A percentile compares a stretch with the other conserved stretches of the same genome.
phyloP scores from a whole-genome alignment of 1,140 invertebrate genomes.

The Leucophenga varia region DNA sequence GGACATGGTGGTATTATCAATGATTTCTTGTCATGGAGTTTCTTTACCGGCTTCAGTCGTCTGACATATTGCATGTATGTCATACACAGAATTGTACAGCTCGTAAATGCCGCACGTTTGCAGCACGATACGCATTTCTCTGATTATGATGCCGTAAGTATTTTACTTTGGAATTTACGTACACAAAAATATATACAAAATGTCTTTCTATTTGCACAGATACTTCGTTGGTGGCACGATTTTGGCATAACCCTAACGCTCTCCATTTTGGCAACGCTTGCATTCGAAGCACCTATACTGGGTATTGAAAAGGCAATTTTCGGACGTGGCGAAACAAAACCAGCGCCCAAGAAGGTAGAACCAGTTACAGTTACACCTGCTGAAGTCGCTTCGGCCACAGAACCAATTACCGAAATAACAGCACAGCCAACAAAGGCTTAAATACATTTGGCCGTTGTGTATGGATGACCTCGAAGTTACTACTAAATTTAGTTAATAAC shows the following conservation, averaged over 20 bases:
- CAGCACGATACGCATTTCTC: slow-evolving; percentile 40
- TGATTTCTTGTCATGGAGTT: slow-evolving; percentile 66
- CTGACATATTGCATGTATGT: slow-evolving; percentile 73
- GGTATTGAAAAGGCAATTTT: slow-evolving; percentile 53
- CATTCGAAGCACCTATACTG: slow-evolving; percentile 48
- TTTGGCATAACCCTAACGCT: slow-evolving; percentile 40
- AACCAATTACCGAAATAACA: background rate
- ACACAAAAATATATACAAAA: background rate
- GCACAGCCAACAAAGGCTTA: too few relatives aligned
- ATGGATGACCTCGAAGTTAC: too few relatives aligned
- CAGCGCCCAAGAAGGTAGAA: slow-evolving; percentile 31
- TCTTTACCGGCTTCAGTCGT: slow-evolving; percentile 65
- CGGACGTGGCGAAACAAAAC: slow-evolving; percentile 22
- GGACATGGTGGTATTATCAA: slow-evolving; percentile 67
- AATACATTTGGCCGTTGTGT: too few relatives aligned
- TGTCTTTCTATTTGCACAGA: slow-evolving; percentile 14
- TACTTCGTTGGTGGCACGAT: slow-evolving; percentile 52
- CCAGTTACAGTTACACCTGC: slow-evolving; percentile 19
- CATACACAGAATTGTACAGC: slow-evolving; percentile 60
- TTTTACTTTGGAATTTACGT: background rate
- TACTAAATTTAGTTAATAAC: too few relatives aligned
- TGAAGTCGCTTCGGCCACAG: slow-evolving; percentile 1
- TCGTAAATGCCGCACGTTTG: slow-evolving; percentile 40
- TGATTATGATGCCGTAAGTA: slow-evolving; percentile 38
- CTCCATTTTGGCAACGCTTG: slow-evolving; percentile 47